These are phyloP conservation scores for Byasa hedistus DNA, from an alignment of 2,888 invertebrate genomes.

Conservation along the genomic window DNA sequence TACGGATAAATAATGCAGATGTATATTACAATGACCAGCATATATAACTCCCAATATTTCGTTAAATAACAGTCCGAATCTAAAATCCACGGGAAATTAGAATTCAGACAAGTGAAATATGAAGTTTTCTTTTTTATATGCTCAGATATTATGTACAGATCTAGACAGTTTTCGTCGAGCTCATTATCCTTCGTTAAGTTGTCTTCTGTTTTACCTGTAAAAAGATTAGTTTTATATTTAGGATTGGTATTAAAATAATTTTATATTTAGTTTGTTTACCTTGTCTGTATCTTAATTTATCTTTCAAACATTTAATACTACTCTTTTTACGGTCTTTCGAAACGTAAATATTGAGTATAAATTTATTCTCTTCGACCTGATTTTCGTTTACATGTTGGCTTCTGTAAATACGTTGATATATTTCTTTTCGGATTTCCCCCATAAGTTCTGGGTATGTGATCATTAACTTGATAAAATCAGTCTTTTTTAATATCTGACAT, in stretches of 20 bases:
- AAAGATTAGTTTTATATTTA: constrained; percentile 9
- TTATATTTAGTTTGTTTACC: constrained; percentile 44
- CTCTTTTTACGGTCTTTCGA: constrained; percentile 70
- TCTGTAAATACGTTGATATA: constrained; percentile 54
- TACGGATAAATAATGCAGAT: constrained; percentile 73
- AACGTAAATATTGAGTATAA: constrained; percentile 67
- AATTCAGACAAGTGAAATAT: constrained; percentile 60
- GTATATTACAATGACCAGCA: constrained; percentile 63
- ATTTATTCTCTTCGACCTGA: constrained; percentile 39
- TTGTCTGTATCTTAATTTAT: constrained; percentile 68
- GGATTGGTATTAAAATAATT: background rate
- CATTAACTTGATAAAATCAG: constrained; percentile 71
- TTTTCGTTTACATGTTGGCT: constrained; percentile 48
- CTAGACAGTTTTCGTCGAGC: constrained; percentile 64
- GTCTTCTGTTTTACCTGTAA: constrained; percentile 55
- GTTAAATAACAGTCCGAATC: constrained; percentile 67
- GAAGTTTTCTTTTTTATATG: constrained; percentile 64
- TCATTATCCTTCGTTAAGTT: constrained; percentile 57
- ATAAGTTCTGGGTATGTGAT: constrained; percentile 70
- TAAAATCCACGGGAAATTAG: constrained; percentile 72
- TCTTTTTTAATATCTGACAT: constrained; percentile 74
- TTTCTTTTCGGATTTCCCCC: constrained; percentile 55
- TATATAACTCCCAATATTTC: constrained; percentile 71
- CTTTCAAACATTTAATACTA: constrained; percentile 74
- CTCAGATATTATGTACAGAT: constrained; percentile 70